Conservation (phyloP, 1,140 invertebrate genomes). For the Ridgeia piscesae region DNA sequence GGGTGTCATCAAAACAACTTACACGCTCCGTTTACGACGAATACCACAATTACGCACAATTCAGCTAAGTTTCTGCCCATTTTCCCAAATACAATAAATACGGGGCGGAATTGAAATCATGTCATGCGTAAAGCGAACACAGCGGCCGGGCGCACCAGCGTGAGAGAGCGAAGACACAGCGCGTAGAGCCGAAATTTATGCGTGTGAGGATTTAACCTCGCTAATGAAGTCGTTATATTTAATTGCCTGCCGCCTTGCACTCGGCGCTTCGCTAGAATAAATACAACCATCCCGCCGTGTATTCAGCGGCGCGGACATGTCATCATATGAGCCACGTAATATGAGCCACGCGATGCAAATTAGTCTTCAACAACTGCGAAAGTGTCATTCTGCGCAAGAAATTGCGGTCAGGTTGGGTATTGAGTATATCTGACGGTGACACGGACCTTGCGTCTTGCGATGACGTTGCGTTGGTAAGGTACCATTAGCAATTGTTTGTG, state of each 20-base stretch:
- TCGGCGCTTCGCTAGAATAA: not conserved
- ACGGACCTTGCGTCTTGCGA: not conserved
- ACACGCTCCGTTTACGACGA: not conserved
- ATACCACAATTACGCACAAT: not conserved
- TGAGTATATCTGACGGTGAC: not conserved
- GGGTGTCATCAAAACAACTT: not conserved
- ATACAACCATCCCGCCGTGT: not conserved
- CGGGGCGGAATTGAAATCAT: not conserved
- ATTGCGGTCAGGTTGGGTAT: no score
- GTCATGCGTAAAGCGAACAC: not conserved
- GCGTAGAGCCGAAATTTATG: not conserved
- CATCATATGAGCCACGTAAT: not conserved
- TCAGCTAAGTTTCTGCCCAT: not conserved
- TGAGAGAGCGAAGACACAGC: not conserved
- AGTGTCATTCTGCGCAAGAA: not conserved
- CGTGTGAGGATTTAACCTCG: not conserved
- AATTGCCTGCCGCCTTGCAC: not conserved
- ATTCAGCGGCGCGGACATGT: not conserved
- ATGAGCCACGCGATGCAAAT: not conserved
- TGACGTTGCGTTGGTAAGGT: not conserved
- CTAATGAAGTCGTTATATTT: not conserved
- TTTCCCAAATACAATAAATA: not conserved
- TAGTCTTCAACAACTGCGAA: not conserved
- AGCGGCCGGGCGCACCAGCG: not conserved
- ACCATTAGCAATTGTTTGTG: not conserved